These are phyloP conservation scores for Ptychoptera contaminata DNA, from an alignment of 2,888 invertebrate species.

Conservation along the genomic window DNA sequence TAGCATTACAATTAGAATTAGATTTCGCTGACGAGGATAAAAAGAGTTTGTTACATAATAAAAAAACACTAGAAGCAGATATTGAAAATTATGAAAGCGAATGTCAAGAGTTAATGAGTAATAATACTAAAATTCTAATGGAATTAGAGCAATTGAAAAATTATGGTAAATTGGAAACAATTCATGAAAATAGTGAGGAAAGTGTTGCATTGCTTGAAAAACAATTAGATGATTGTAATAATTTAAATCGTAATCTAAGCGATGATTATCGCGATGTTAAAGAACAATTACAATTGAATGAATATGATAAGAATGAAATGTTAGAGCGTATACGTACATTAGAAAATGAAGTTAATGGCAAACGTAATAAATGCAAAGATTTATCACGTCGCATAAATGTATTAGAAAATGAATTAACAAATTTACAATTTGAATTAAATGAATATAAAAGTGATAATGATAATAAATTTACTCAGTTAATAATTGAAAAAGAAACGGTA, in stretches of 20 bases:
- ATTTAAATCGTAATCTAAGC: slow-evolving; percentile 41
- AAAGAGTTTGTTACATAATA: slow-evolving; percentile 39
- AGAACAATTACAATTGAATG: slow-evolving; percentile 34
- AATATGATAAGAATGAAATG: slow-evolving; percentile 17
- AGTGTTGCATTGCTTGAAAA: slow-evolving; percentile 45
- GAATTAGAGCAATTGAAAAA: slow-evolving; percentile 45
- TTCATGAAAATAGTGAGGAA: slow-evolving; percentile 57
- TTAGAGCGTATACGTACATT: slow-evolving; percentile 15
- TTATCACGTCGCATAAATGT: slow-evolving; percentile 19
- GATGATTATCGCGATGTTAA: slow-evolving; percentile 41
- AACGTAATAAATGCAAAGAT: slow-evolving; percentile 16
- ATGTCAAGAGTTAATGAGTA: slow-evolving; percentile 50
- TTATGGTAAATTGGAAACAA: slow-evolving; percentile 42
- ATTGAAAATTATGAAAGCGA: slow-evolving; percentile 39
- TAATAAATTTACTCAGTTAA: slow-evolving; percentile 1
- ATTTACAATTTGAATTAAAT: slow-evolving; percentile 20
- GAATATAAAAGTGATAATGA: slow-evolving; percentile 17
- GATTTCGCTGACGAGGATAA: slow-evolving; percentile 23
- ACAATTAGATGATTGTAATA: slow-evolving; percentile 45
- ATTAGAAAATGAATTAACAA: slow-evolving; percentile 20
- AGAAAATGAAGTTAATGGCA: slow-evolving; percentile 21
- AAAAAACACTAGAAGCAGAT: slow-evolving; percentile 29
- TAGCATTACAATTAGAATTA: background rate
- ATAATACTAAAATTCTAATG: slow-evolving; percentile 50
- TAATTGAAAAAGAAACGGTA: too few species aligned